Conservation (phyloP, 2,113 vertebrate genomes). For the Neolamprologus fasciatus region DNA sequence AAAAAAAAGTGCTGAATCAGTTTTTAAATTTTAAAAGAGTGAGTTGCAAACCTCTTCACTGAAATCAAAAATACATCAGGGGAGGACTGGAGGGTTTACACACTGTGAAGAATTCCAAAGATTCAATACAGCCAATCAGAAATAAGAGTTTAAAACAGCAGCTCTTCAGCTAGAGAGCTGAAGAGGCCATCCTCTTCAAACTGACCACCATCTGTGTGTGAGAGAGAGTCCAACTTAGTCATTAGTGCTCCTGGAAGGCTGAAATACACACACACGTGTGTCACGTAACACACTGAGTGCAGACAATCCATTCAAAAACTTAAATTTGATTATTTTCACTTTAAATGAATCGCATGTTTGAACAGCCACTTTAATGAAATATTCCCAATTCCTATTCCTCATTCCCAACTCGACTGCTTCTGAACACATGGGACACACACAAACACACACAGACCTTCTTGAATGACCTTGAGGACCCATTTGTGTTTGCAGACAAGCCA, state of each 20-base stretch:
- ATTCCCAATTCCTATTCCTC: not conserved
- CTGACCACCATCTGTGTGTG: slow-evolving; percentile 5
- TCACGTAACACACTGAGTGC: not conserved
- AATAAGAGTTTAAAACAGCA: not conserved
- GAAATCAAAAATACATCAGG: not conserved
- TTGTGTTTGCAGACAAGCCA: slow-evolving; percentile 20
- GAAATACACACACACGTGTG: not conserved
- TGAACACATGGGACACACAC: not conserved
- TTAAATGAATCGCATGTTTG: not conserved
- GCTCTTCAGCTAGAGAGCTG: slow-evolving; percentile 28
- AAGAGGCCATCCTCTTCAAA: slow-evolving; percentile 37
- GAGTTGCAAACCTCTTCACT: not conserved
- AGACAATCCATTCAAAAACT: not conserved
- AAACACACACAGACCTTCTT: not conserved
- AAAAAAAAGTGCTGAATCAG: rapidly evolving
- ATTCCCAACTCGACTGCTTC: not conserved
- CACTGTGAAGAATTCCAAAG: slow-evolving; percentile 16
- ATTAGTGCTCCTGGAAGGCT: slow-evolving; percentile 11
- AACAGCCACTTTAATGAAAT: not conserved
- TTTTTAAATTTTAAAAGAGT: not conserved
- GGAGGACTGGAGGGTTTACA: not conserved
- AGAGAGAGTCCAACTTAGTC: not conserved
- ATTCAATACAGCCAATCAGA: slow-evolving; percentile 38
- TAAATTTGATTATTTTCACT: not conserved
- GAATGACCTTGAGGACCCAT: slow-evolving; percentile 22